Conservation (phyloP, 2,797 vertebrate species). For the Cynodonichthys magdalenae region DNA sequence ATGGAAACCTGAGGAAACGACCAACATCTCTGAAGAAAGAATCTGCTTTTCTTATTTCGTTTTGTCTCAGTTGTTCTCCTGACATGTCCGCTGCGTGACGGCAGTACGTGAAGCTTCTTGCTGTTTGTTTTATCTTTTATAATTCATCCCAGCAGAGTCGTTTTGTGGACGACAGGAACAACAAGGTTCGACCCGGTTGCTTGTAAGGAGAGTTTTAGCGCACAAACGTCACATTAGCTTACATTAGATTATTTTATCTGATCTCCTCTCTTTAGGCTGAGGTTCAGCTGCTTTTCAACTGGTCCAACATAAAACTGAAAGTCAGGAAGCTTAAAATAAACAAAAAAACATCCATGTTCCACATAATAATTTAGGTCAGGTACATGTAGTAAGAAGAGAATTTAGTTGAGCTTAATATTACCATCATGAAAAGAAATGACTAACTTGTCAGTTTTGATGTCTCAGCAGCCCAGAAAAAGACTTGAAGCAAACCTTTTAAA, state of each 20-base stretch:
- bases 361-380: too few species aligned
- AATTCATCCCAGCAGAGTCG: conserved; percentile 7
- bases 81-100: conserved; percentile 27
- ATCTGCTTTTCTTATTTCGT: conserved; percentile 11
- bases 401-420: too few species aligned
- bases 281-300: too few species aligned
- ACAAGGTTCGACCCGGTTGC: conserved; percentile 15
- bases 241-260: conserved; percentile 2
- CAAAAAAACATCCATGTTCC: too few species aligned
- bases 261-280: too few species aligned
- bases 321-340: too few species aligned
- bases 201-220: conserved; percentile 13
- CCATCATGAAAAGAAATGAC: too few species aligned
- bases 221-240: conserved; percentile 10
- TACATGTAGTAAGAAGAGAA: too few species aligned
- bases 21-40: conserved; percentile 40
- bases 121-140: conserved; percentile 28
- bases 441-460: background rate
- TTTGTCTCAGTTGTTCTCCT: conserved; percentile 2
- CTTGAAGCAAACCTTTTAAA: background rate
- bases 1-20: conserved; percentile 28
- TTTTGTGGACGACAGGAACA: background rate
- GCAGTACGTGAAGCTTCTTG: conserved; percentile 13
- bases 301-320: too few species aligned
- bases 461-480: conserved; percentile 2